Evolutionary conservation across 2,797 vertebrate species (phyloP).

Genomic region (Sebastes iracundus): DNA sequence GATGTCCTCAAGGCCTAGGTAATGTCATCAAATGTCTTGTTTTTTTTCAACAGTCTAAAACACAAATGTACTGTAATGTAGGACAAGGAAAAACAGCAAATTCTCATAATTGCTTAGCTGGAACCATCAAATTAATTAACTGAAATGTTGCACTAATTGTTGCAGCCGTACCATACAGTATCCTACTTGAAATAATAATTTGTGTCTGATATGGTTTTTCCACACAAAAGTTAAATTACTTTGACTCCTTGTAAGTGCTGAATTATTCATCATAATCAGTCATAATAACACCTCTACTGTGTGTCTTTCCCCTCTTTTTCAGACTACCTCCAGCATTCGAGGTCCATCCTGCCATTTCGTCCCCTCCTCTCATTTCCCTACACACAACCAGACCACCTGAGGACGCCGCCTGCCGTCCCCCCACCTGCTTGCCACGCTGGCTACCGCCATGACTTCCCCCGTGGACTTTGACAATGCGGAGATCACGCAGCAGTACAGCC

Average conservation of each 20-base stretch:
- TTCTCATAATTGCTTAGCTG: not conserved
- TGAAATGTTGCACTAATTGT: not conserved
- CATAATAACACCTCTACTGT: not conserved
- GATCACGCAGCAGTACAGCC: conserved; percentile 95
- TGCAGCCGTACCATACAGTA: too few species aligned
- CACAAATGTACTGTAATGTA: too few species aligned
- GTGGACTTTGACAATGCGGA: conserved; percentile 95
- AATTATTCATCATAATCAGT: conserved; percentile 2
- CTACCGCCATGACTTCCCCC: conserved; percentile 85
- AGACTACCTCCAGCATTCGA: conserved; percentile 33
- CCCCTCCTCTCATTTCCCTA: conserved; percentile 7
- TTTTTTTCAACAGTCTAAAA: not conserved
- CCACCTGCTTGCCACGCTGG: conserved; percentile 33
- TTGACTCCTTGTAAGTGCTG: too few species aligned
- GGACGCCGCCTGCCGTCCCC: conserved; percentile 56
- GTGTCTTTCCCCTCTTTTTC: conserved; percentile 37
- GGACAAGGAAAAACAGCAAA: not conserved
- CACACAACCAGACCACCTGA: conserved; percentile 39
- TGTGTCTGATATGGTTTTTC: not conserved
- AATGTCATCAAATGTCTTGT: not conserved
- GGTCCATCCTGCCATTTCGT: conserved; percentile 4
- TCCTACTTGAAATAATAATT: not conserved
- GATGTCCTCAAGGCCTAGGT: not conserved
- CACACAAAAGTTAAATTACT: not conserved
- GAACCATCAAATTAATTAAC: not conserved